Conservation (phyloP, 2,113 vertebrate species). For the Tylochromis polylepis region DNA sequence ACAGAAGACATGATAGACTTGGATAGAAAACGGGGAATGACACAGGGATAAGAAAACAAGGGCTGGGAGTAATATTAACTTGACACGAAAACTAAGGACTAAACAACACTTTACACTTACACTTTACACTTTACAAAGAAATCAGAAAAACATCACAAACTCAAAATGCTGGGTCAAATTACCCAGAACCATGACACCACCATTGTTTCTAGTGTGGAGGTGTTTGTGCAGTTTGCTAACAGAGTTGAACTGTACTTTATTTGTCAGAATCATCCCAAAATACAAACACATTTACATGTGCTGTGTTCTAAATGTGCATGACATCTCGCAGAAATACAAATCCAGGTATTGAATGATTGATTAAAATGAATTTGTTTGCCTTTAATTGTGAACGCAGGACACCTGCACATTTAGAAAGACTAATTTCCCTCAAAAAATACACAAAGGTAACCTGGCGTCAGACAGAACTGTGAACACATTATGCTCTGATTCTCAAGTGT, state of each 20-base stretch:
- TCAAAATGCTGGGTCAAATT: not conserved
- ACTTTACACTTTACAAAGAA: not conserved
- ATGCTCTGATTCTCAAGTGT: accelerated
- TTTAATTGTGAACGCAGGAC: not conserved
- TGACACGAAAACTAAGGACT: not conserved
- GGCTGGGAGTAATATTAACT: too few relatives aligned
- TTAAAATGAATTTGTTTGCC: not conserved
- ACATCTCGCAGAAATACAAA: not conserved
- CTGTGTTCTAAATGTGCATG: not conserved
- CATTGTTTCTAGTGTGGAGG: not conserved
- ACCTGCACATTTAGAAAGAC: not conserved
- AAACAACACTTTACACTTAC: too few relatives aligned
- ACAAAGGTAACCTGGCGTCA: not conserved
- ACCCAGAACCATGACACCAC: not conserved
- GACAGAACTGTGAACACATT: not conserved
- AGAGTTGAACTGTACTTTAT: not conserved
- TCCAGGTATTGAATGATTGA: not conserved
- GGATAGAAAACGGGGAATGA: too few relatives aligned
- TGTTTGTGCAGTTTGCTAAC: not conserved
- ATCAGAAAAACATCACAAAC: not conserved
- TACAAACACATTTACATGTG: not conserved
- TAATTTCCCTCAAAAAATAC: accelerated
- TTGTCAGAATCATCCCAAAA: not conserved
- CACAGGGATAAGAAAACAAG: too few relatives aligned
- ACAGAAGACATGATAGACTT: not conserved